phyloP scores from a whole-genome alignment of 2,797 vertebrate species.

The Myotis pilosus region DNA sequence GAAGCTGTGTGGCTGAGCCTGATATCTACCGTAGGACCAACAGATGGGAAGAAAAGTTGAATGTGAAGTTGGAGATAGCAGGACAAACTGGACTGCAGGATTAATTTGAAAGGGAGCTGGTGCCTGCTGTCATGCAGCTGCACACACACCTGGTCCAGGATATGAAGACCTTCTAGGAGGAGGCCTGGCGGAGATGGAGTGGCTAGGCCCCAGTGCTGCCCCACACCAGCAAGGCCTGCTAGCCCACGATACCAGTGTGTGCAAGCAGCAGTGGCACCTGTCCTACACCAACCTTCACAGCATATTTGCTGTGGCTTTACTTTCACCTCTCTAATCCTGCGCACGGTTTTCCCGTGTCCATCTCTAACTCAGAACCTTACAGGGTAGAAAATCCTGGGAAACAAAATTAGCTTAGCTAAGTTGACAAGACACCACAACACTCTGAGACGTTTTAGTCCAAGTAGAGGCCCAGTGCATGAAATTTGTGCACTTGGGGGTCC shows the following conservation, averaged over 20 bases:
- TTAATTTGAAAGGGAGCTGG: background rate
- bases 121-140: accelerated
- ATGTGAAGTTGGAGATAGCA: background rate
- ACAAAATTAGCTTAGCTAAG: background rate
- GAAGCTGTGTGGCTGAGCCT: background rate
- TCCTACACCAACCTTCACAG: too few species aligned
- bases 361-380: background rate
- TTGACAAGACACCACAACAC: accelerated
- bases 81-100: background rate
- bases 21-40: background rate
- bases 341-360: background rate
- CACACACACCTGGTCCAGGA: background rate
- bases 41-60: background rate
- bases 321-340: too few species aligned
- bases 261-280: too few species aligned
- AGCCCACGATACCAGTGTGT: background rate
- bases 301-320: too few species aligned
- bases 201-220: accelerated
- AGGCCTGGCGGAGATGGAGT: background rate
- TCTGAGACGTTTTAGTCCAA: background rate
- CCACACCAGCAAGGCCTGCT: too few species aligned
- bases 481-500: too few species aligned
- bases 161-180: background rate
- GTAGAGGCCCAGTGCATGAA: too few species aligned
- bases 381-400: background rate